Base-by-base conservation (phyloP, 2,888 invertebrate species). In the Drosophila nr. perissopoda region DNA sequence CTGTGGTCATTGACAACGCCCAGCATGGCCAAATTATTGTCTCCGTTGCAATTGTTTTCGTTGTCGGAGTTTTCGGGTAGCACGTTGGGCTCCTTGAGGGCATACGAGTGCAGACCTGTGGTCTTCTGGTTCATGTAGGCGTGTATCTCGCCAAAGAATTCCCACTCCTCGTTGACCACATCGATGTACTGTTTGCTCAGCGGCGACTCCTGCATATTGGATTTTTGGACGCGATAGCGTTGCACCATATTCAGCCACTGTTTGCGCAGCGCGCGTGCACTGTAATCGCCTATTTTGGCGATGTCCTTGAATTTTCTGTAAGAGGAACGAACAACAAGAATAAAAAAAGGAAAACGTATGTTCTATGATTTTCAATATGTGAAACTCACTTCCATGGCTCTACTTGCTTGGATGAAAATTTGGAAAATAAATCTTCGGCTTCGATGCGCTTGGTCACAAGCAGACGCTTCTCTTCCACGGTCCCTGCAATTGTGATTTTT, bases 31-130 rank as follows among this genome's bases (percentile, higher is more conserved):
- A 78, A 18, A 52, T 71, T 66, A 25, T 60, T 54, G 45, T 29
- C 53, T 16, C 29, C 16, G 45, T 4, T 45, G 45, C 8, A 16
- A 25, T 45, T 49, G 18, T 18, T 29, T 18, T 11, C 18, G 1
- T 48, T 29, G 18, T 29, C n/a, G n/a, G 11, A 18, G 51, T 51
- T 2, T 18, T 40, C 57, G 5, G n/a, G n/a, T 4, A 29, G 67
- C 7, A 69, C 48, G 54, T 76, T 78, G n/a, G 78, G 82, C 33
- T 86, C 78, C 61, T 88, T 90, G 18, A 92, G 82, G 0, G 92
- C 92, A 49, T 92, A 92, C 56, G 92, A 93, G 67, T 92, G 92
- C 58, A 93, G 75, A 71, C 92, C 92, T 18, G 90, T 89, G 13
- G 92, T 90, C 60, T 91, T 91, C 25, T 90, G 91, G n/a, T 90